Evolutionary conservation across 2,888 invertebrate genomes (phyloP).

Genomic region (Drosophila prolongata): DNA sequence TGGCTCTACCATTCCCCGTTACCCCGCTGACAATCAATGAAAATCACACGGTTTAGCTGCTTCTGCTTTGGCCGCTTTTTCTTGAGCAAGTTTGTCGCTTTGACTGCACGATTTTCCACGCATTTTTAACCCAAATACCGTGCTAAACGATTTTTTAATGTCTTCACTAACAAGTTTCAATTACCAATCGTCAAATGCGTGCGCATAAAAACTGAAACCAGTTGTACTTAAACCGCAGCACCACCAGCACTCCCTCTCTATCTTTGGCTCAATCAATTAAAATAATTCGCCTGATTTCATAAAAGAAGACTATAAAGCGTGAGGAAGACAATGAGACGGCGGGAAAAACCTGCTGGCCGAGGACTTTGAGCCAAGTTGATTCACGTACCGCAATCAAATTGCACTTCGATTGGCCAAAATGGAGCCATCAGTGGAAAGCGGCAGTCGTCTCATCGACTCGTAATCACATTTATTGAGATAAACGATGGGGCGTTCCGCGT

Average conservation of each 20-base stretch:
- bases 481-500: conserved; percentile 47
- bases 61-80: conserved; percentile 50
- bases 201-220: conserved; percentile 61
- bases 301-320: conserved; percentile 39
- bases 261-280: conserved; percentile 68
- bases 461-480: conserved; percentile 54
- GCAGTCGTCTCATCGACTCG: conserved; percentile 18
- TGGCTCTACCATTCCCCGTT: conserved; percentile 15
- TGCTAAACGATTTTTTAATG: conserved; percentile 79
- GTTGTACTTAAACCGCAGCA: conserved; percentile 54
- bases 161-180: conserved; percentile 80
- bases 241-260: conserved; percentile 38
- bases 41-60: conserved; percentile 66
- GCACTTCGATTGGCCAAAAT: conserved; percentile 67
- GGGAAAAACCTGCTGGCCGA: conserved; percentile 13
- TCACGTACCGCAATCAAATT: conserved; percentile 69
- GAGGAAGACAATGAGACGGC: conserved; percentile 60
- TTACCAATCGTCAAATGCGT: conserved; percentile 65
- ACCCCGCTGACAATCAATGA: conserved; percentile 29
- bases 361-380: conserved; percentile 35
- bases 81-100: conserved; percentile 18
- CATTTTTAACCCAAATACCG: conserved; percentile 79
- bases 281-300: conserved; percentile 75
- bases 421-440: conserved; percentile 64
- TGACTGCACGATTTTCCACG: conserved; percentile 76